Base-by-base conservation (phyloP, 2,797 vertebrate species). In the Gymnoscopelus braueri region DNA sequence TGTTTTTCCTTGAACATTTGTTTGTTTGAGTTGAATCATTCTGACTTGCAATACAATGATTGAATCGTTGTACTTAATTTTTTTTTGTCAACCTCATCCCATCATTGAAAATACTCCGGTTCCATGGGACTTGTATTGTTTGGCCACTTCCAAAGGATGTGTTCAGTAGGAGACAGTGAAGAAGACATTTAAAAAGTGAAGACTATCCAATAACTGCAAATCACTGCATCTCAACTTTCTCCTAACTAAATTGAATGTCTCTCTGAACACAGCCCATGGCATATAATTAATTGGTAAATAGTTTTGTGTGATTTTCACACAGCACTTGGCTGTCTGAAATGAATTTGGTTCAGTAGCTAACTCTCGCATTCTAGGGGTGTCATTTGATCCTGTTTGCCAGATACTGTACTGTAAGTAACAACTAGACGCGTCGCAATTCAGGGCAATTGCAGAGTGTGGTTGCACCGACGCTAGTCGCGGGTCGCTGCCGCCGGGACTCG, bases 321-420 rank as follows among this genome's bases (percentile, higher is more conserved):
- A 0, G 3, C 1, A 19, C 69, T 6, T 55, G 52, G 12, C 63
- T 54, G 66, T 81, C 74, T 83, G 71, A 84, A 80, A 83, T 74
- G 0, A 12, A 62, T 68, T 63, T 74, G 79, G 65, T 81, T 85
- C 63, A 3, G 15, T 19, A 48, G 63, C 50, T 32, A 24, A 64
- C 35, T 66, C 35, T 66, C 39, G 7, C 65, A 58, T 63, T 70
- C 3, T 3, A 0, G 14, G 4, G 48, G 56, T 74, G 69, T 67
- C 29, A 63, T 59, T 62, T 60, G 51, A 58, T 19, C 52, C 39
- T 23, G 4, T 55, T 32, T 60, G 32, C 77, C 56, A 61, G 39
- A 66, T 47, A 63, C 61, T 72, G 60, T 44, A 60, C 61, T 74
- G 60, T 44, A 58, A 54, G 69, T 73, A 54, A 60, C 15, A 13